phyloP scores from a whole-genome alignment of 2,113 vertebrate species.

The Rhodinocichla rosea region DNA sequence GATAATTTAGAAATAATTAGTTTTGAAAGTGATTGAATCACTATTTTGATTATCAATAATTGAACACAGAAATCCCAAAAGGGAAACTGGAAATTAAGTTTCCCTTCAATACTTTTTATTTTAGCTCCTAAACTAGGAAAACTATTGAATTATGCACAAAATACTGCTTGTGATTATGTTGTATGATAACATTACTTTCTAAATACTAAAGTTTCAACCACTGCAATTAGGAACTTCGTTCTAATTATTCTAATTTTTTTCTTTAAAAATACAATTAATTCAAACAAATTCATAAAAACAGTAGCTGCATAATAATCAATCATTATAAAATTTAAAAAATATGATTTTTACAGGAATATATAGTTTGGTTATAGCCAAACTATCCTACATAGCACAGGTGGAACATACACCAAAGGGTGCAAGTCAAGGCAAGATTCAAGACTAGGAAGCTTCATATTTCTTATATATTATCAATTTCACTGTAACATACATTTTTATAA shows the following conservation, averaged over 20 bases:
- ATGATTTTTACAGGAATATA: background rate
- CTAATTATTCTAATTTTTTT: background rate
- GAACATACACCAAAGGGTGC: background rate
- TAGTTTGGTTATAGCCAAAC: background rate
- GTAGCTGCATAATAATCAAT: background rate
- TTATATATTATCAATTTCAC: background rate
- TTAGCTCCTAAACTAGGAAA: background rate
- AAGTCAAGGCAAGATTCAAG: background rate
- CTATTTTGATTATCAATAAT: conserved; percentile 41
- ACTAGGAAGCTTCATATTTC: background rate
- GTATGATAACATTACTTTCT: background rate
- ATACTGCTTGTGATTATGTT: background rate
- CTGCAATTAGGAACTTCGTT: background rate
- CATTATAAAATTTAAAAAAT: background rate
- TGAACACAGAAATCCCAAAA: background rate
- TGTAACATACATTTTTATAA: background rate
- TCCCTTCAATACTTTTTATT: background rate
- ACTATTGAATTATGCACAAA: background rate
- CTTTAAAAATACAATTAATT: background rate
- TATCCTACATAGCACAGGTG: background rate
- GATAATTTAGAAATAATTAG: conserved; percentile 54
- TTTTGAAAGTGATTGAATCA: conserved; percentile 31
- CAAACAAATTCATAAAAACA: background rate
- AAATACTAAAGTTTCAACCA: background rate
- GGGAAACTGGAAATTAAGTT: background rate